Base-by-base conservation (phyloP, 2,113 vertebrate genomes). In the Urocitellus parryii region DNA sequence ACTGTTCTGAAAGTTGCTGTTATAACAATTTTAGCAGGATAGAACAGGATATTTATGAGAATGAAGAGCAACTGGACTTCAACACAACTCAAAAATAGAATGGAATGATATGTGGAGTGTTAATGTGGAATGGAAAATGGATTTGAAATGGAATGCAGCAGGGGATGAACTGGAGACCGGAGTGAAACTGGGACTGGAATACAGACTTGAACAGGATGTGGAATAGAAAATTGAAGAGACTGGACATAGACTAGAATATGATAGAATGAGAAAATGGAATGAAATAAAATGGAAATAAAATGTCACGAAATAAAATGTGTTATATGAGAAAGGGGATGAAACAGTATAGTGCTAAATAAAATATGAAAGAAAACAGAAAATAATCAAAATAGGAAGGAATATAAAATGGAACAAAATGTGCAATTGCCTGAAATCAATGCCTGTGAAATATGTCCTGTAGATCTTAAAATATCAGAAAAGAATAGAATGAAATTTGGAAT, bases 401-500 rank as follows among this genome's bases (percentile, higher is more conserved):
- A 76, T 32, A 87, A 42, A 70, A 51, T 84, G 72, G 56, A 90
- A 78, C 45, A n/a, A 39, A 74, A 68, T 83, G 27, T 73, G 9
- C 27, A 91, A 37, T 80, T 58, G 34, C 24, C n/a, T 97, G 58
- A 82, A 91, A 84, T 93, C 42, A 79, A 76, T 74, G 39, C 68
- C 88, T 4, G 9, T 84, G 76, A 87, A 90, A 93, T 81, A 77
- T 22, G n/a, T 42, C 63, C 22, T 45, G 68, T 20, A 73, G 74
- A 89, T 95, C 68, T 78, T 70, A 77, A 96, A 80, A 67, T 90
- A 91, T 5, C 39, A 58, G 25, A 80, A 90, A 96, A 89, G 12
- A 89, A 90, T 42, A 42, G 58, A 89, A 90, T 91, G 25, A 82
- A 82, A 63, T 81, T 74, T 76, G 13, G 48, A 81, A 90, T 78